Evolutionary conservation across 2,888 invertebrate species (phyloP).

Genomic region (Apomyelois bistriatella): DNA sequence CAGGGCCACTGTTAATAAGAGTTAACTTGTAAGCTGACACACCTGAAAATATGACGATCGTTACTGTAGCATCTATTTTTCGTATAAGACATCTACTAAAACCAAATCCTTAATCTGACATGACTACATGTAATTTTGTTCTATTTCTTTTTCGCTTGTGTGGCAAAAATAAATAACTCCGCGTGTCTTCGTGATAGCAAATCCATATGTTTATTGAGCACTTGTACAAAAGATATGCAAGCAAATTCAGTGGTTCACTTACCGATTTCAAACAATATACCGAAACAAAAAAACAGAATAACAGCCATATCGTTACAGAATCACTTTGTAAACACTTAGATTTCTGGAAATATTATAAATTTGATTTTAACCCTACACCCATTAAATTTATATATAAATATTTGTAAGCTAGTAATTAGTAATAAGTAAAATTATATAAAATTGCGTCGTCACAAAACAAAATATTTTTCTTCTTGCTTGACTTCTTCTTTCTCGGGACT

Average conservation of each 20-base stretch:
- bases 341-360: background rate
- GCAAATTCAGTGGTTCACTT: slow-evolving; percentile 11
- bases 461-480: slow-evolving; percentile 21
- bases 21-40: slow-evolving; percentile 52
- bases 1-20: slow-evolving; percentile 82
- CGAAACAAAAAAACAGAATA: slow-evolving; percentile 42
- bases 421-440: slow-evolving; percentile 19
- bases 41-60: slow-evolving; percentile 32
- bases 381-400: too few species aligned
- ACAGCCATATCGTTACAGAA: slow-evolving; percentile 37
- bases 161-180: too few species aligned
- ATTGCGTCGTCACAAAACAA: slow-evolving; percentile 42
- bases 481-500: background rate
- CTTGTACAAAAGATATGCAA: background rate
- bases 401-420: background rate
- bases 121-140: too few species aligned
- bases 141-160: too few species aligned
- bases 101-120: too few species aligned
- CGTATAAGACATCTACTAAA: too few species aligned
- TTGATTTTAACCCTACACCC: too few species aligned
- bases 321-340: background rate
- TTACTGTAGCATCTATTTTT: background rate
- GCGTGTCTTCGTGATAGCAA: too few species aligned
- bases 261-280: slow-evolving; percentile 45
- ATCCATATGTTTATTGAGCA: too few species aligned